These are phyloP conservation scores for Galbula dea DNA, from an alignment of 2,113 vertebrate genomes.

Conservation along the genomic window DNA sequence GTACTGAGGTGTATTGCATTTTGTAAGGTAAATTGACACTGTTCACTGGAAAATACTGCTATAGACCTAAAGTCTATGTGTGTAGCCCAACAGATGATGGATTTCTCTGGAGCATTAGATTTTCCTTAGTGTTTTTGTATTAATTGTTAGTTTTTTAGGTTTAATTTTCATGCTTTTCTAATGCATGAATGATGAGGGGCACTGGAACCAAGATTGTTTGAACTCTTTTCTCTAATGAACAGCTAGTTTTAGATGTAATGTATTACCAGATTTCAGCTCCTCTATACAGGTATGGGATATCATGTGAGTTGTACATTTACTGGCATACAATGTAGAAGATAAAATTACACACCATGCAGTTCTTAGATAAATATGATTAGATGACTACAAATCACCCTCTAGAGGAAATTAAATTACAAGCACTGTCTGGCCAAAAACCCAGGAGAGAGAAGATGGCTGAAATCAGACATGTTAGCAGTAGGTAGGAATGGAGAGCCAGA, in stretches of 20 bases:
- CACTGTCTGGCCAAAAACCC: not conserved
- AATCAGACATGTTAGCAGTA: not conserved
- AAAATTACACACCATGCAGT: conserved; percentile 25
- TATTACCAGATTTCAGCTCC: not conserved
- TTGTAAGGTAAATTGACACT: not conserved
- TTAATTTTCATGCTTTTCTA: not conserved
- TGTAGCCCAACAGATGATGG: not conserved
- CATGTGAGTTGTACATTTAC: conserved; percentile 24
- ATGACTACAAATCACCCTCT: conserved; percentile 14
- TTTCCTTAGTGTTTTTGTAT: not conserved
- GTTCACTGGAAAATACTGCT: not conserved
- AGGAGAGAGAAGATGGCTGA: not conserved
- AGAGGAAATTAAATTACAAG: conserved; percentile 36
- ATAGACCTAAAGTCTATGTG: no score
- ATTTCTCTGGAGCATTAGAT: fast-evolving
- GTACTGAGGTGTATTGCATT: not conserved
- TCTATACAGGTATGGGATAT: not conserved
- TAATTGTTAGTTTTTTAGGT: not conserved
- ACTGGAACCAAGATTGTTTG: not conserved
- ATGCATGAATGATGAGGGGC: not conserved
- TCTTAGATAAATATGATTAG: conserved; percentile 48
- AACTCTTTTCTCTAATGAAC: not conserved
- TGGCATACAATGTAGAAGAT: not conserved
- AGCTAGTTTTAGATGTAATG: not conserved
- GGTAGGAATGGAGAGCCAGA: not conserved